Evolutionary conservation across 2,888 invertebrate species (phyloP).

Genomic region (Zootermopsis nevadensis): DNA sequence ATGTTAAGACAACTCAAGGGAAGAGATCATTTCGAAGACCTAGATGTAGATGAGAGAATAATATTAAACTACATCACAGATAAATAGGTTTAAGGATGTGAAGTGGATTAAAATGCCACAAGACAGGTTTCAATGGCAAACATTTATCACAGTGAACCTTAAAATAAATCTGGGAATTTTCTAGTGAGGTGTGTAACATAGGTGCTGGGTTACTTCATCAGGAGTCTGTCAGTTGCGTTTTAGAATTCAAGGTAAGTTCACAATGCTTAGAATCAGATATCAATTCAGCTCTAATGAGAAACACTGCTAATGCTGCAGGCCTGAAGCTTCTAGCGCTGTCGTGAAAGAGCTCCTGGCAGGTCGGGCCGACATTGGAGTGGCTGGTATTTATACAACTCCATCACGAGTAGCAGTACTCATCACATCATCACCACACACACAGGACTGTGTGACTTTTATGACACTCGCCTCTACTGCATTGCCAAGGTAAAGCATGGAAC

Average conservation of each 20-base stretch:
- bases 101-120: no score
- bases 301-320: slow-evolving; percentile 26
- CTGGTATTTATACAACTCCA: slow-evolving; percentile 76
- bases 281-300: not conserved
- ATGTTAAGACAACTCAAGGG: no score
- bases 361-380: slow-evolving; percentile 75
- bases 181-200: no score
- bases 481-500: slow-evolving; percentile 68
- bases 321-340: slow-evolving; percentile 67
- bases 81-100: no score
- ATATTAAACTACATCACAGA: no score
- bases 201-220: no score
- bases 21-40: not conserved
- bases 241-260: no score
- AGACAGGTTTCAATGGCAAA: no score
- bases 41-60: no score
- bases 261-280: not conserved
- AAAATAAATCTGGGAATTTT: no score
- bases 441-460: slow-evolving; percentile 82
- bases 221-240: no score
- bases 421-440: slow-evolving; percentile 73
- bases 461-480: slow-evolving; percentile 82
- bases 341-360: slow-evolving; percentile 67
- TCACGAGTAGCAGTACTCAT: slow-evolving; percentile 68
- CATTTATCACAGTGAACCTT: no score